Conservation (phyloP, 2,888 invertebrate genomes). For the Chrysopilus asiliformis region DNA sequence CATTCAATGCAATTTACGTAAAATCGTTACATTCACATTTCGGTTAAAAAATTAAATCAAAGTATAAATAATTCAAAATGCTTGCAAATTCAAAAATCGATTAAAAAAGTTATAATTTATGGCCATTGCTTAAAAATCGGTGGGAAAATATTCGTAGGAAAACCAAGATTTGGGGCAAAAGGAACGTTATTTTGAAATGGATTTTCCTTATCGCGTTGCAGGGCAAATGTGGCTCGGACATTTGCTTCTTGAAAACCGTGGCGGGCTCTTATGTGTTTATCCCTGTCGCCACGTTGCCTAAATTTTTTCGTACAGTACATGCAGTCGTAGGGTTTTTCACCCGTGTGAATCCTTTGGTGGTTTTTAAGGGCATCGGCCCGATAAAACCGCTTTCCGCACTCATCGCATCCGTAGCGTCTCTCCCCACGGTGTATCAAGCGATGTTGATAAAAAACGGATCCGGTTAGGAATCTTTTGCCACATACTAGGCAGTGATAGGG, state of each 20-base stretch:
- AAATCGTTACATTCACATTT: too few relatives aligned
- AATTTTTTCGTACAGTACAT: conserved; percentile 40
- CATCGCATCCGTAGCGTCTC: conserved; percentile 47
- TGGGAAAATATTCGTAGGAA: too few relatives aligned
- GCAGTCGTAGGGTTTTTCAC: conserved; percentile 43
- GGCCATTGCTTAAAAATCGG: too few relatives aligned
- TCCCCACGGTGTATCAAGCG: conserved; percentile 49
- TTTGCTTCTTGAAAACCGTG: conserved; percentile 36
- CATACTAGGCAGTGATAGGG: conserved; percentile 49
- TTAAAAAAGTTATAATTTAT: too few relatives aligned
- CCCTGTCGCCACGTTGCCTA: conserved; percentile 44
- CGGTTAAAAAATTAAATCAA: too few relatives aligned
- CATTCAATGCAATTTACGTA: too few relatives aligned
- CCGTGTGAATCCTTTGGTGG: conserved; percentile 47
- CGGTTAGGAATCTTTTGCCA: conserved; percentile 47
- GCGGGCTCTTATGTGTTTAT: conserved; percentile 43
- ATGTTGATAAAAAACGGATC: conserved; percentile 50
- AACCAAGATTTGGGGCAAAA: too few relatives aligned
- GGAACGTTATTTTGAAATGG: too few relatives aligned
- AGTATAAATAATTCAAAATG: too few relatives aligned
- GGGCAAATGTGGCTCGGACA: too few relatives aligned
- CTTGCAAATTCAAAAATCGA: too few relatives aligned
- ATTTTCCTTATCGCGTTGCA: too few relatives aligned
- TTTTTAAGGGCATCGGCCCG: conserved; percentile 50
- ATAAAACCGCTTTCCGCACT: conserved; percentile 49